Evolutionary conservation across 1,140 invertebrate genomes (phyloP), one percentile per base, ranked within the genome.

Genomic region (Drosophila tropicalis): DNA sequence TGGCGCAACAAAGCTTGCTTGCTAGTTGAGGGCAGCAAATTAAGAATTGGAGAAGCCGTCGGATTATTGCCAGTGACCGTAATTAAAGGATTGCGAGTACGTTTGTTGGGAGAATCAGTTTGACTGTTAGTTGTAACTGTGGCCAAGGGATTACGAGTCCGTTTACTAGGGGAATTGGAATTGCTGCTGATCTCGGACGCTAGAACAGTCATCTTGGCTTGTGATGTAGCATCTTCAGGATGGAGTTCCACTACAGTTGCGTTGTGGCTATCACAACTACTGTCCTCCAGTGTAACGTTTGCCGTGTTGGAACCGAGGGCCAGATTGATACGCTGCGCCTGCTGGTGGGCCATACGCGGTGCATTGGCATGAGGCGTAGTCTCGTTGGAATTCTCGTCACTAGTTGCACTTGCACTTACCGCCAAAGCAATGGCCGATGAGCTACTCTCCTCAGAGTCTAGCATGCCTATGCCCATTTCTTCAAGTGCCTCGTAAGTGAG

Each of bases 391-490:
- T 91, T 92, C 69, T 92, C 91, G 61, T 92, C 91, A 54, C 79
- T 87, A 56, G 80, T 91, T 5, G 70, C 71, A 54, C 81, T 82
- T 2, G 70, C 70, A 40, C 82, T 84, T 5, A 87, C 72, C 0
- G 79, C 84, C 17, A 91, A 62, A 0, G 77, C 82, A 44, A 90
- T 90, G 13, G 90, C 81, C 1, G 90, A 92, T 1, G 91, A 92
- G 32, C 90, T 84, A 62, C 90, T 91, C 56, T 92, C 91, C 57
- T 92, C 91, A 0, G 91, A 92, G 62, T 92, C 91, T 39, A 92
- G 60, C 91, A 92, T 91, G 2, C 85, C 90, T 15, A 92, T 83
- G 63, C 91, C 91, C 91, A 92, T 92, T 61, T 92, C 90, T 61
- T 91, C 90, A 13, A 92, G 76, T 32, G 81, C 73, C 64, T 91